Conservation (phyloP, 2,113 vertebrate species). For the Hystrix cristata region DNA sequence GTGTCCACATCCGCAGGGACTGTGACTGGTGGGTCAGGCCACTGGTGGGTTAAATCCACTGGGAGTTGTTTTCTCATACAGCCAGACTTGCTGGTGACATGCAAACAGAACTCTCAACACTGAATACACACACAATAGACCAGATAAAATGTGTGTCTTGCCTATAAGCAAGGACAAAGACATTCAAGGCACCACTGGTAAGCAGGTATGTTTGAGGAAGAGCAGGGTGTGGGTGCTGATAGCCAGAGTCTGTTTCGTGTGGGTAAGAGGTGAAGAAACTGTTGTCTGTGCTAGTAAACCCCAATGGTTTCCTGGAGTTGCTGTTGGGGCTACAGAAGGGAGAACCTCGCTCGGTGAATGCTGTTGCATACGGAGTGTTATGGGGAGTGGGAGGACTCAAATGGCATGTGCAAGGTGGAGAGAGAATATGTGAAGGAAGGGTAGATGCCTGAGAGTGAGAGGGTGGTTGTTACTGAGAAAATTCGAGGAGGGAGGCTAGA, state of each 20-base stretch:
- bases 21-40: neutral
- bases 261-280: neutral
- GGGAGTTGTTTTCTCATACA: neutral
- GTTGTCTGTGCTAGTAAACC: neutral
- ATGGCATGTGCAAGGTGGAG: neutral
- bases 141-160: slow-evolving; percentile 56
- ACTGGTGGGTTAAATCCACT: too few species aligned
- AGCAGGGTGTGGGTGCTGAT: neutral
- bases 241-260: neutral
- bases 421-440: neutral
- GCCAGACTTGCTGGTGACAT: neutral
- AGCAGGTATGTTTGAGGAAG: neutral
- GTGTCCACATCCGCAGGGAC: neutral
- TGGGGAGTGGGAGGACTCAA: neutral
- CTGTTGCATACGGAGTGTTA: neutral
- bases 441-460: neutral
- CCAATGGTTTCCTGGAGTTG: neutral
- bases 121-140: neutral
- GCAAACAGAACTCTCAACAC: neutral
- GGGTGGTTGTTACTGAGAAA: neutral
- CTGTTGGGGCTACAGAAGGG: neutral
- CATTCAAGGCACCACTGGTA: neutral
- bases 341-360: neutral
- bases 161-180: slow-evolving; percentile 10
- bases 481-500: neutral